Conservation (phyloP, 1,140 invertebrate species). For the Pomacea maculata region DNA sequence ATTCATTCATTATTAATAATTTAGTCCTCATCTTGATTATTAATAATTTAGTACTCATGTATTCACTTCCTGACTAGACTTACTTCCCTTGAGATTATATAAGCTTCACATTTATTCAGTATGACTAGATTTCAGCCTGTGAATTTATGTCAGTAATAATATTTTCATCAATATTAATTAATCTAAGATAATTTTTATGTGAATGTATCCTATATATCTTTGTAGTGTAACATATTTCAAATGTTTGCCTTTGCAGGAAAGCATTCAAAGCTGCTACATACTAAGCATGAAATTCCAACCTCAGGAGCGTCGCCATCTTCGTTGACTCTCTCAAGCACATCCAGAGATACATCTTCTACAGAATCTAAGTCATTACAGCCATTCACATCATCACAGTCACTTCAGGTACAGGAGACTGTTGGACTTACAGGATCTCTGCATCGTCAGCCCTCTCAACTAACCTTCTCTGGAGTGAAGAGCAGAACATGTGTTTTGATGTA, state of each 20-base stretch:
- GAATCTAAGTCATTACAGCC: not conserved
- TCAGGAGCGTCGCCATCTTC: not conserved
- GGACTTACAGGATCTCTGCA: not conserved
- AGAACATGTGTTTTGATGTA: slow-evolving; percentile 14
- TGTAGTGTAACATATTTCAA: not conserved
- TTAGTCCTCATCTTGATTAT: not conserved
- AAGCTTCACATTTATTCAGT: too few species aligned
- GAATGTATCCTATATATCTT: too few species aligned
- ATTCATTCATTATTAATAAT: not conserved
- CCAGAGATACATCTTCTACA: slow-evolving; percentile 1
- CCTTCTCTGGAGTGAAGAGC: slow-evolving; percentile 10
- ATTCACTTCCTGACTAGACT: too few species aligned
- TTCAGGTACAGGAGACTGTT: not conserved
- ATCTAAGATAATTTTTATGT: too few species aligned
- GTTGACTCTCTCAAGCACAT: not conserved
- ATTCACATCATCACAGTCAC: not conserved
- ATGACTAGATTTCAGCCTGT: too few species aligned
- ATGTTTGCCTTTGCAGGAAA: not conserved
- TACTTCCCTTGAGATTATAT: too few species aligned
- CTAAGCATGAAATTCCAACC: not conserved
- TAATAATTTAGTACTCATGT: too few species aligned
- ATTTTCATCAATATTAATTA: too few species aligned
- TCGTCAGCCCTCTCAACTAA: slow-evolving; percentile 15
- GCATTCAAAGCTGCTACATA: not conserved
- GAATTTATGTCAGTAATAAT: too few species aligned